Percentiles rank a stretch among this genome's conserved stretches.
Evolutionary conservation across 2,113 vertebrate genomes (phyloP).

Genomic region (Cavia porcellus): DNA sequence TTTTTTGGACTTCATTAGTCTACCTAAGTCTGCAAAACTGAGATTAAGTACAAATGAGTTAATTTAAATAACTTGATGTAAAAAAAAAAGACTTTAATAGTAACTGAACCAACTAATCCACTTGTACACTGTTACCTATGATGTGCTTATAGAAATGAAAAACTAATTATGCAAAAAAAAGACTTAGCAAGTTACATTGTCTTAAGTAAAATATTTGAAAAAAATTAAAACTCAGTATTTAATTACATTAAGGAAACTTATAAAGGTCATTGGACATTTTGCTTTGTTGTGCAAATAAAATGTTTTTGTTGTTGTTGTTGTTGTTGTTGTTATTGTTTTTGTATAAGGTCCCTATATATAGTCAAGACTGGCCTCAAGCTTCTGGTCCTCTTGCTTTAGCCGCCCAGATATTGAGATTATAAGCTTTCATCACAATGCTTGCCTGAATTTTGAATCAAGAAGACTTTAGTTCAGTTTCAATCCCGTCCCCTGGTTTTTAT

Average conservation of each 20-base stretch:
- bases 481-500: neutral
- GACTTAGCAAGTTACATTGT: neutral
- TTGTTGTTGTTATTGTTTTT: neutral
- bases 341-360: neutral
- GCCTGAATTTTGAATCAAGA: neutral
- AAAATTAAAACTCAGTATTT: neutral
- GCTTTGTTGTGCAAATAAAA: neutral
- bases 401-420: neutral
- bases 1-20: neutral
- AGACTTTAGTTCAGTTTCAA: neutral
- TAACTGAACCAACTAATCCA: neutral
- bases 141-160: neutral
- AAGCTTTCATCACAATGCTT: neutral
- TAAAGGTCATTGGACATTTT: neutral
- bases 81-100: constrained; percentile 13
- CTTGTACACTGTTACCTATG: neutral
- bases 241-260: neutral
- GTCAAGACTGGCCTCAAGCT: neutral
- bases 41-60: neutral
- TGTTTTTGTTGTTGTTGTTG: neutral
- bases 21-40: neutral
- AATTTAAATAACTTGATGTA: neutral
- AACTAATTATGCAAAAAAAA: neutral
- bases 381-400: neutral
- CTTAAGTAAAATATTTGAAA: constrained; percentile 29